Evolutionary conservation across 2,888 invertebrate species (phyloP).

Genomic region (Leptinotarsa rubiginosa): DNA sequence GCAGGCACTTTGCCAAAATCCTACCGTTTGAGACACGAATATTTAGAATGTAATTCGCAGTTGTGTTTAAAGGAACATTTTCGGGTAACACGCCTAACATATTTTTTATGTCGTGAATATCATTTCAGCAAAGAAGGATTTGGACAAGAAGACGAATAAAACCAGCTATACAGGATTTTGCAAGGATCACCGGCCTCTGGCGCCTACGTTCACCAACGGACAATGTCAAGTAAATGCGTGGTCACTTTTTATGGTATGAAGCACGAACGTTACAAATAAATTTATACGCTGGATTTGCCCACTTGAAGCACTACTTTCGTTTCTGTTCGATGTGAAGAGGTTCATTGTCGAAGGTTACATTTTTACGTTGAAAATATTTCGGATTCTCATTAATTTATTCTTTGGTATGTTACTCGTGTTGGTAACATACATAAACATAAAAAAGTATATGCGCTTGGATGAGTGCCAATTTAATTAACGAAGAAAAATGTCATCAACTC

Average conservation of each 20-base stretch:
- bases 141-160: constrained; percentile 12
- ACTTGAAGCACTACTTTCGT: constrained; percentile 5
- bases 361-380: not conserved
- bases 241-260: constrained; percentile 28
- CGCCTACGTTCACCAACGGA: constrained; percentile 29
- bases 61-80: not conserved
- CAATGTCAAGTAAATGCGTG: constrained; percentile 19
- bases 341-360: not conserved
- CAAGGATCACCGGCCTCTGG: constrained; percentile 36
- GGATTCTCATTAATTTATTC: no score
- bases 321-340: not conserved
- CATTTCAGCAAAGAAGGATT: not conserved
- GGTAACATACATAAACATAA: no score
- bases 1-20: no score
- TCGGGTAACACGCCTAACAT: not conserved
- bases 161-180: constrained; percentile 36
- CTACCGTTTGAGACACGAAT: no score
- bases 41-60: no score
- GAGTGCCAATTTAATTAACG: no score
- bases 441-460: no score
- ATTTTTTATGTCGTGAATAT: not conserved
- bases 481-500: no score
- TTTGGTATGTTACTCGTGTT: no score
- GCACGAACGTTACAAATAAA: constrained; percentile 1
- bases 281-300: constrained; percentile 15